phyloP scores from a whole-genome alignment of 2,888 invertebrate genomes.

The Noctua pronuba region DNA sequence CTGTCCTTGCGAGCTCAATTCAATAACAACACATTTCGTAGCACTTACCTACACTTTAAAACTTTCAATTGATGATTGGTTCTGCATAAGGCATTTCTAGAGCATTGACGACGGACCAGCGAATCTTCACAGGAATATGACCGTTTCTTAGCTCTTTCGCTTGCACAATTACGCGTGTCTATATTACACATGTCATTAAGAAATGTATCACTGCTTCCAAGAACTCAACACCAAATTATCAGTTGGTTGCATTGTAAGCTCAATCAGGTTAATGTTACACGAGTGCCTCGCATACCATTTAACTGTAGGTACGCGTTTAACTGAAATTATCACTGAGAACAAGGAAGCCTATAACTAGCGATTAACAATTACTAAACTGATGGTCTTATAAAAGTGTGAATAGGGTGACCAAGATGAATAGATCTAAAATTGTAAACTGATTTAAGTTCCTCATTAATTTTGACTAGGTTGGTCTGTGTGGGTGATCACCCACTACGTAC shows the following conservation, averaged over 20 bases:
- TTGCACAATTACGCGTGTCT: background rate
- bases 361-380: constrained; percentile 60
- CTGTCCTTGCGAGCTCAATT: background rate
- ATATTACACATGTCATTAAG: background rate
- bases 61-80: background rate
- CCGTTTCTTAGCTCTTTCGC: no score
- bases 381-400: constrained; percentile 51
- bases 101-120: background rate
- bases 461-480: no score
- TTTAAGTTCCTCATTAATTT: background rate
- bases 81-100: background rate
- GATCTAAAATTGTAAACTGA: background rate
- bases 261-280: constrained; percentile 26
- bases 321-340: constrained; percentile 32
- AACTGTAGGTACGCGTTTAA: constrained; percentile 15
- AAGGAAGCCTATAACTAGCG: constrained; percentile 42
- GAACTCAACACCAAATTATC: background rate
- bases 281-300: constrained; percentile 23
- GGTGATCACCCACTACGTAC: no score
- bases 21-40: background rate
- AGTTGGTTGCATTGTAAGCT: constrained; percentile 34
- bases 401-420: constrained; percentile 49
- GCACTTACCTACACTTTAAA: background rate
- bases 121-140: background rate
- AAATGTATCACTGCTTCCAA: background rate